A percentile compares a stretch with the other conserved stretches of the same genome.
phyloP scores from a whole-genome alignment of 2,797 vertebrate species.

The Sebastes iracundus region DNA sequence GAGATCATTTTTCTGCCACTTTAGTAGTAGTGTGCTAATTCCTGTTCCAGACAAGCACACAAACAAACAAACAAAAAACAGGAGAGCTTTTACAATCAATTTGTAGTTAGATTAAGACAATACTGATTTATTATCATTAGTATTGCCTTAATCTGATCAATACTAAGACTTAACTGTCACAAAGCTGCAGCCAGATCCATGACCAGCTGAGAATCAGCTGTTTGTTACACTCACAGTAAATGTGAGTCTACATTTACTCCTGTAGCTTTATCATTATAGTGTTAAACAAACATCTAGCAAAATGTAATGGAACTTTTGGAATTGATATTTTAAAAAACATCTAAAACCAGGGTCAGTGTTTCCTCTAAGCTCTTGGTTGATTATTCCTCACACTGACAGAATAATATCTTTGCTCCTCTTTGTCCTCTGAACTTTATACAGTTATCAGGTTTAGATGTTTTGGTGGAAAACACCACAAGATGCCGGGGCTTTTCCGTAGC shows the following conservation, averaged over 20 bases:
- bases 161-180: background rate
- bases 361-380: background rate
- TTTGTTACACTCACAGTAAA: background rate
- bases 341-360: background rate
- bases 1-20: background rate
- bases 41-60: background rate
- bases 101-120: background rate
- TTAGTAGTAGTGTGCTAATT: background rate
- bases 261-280: background rate
- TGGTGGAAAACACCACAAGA: constrained; percentile 1
- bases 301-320: background rate
- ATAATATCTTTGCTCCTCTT: background rate
- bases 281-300: background rate
- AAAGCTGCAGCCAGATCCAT: background rate
- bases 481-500: background rate
- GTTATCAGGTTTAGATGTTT: constrained; percentile 9
- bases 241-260: background rate
- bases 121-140: background rate
- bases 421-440: background rate
- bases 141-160: background rate
- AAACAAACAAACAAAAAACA: background rate
- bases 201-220: constrained; percentile 4
- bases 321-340: background rate
- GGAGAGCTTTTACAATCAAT: background rate
- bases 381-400: background rate